phyloP scores from a whole-genome alignment of 2,888 invertebrate species.

The Clanis bilineata region DNA sequence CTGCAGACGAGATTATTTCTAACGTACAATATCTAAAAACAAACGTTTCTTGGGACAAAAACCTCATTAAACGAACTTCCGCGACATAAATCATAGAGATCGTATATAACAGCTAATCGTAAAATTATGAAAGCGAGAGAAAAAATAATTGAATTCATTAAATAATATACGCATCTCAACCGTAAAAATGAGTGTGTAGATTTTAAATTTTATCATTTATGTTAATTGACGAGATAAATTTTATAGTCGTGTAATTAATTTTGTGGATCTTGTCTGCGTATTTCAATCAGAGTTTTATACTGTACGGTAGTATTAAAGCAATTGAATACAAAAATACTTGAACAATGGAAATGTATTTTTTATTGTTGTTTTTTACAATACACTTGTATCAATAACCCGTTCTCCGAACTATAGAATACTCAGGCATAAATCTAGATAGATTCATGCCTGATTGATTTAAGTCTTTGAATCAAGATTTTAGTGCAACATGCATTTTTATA shows the following conservation, averaged over 20 bases:
- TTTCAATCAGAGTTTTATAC: neutral
- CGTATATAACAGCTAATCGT: constrained; percentile 18
- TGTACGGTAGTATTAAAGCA: neutral
- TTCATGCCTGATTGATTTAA: too few relatives aligned
- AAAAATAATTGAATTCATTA: constrained; percentile 3
- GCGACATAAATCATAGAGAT: neutral
- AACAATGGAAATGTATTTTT: neutral
- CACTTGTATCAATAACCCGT: too few relatives aligned
- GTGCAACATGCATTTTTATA: too few relatives aligned
- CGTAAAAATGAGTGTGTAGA: neutral
- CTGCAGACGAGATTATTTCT: neutral
- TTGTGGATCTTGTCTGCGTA: neutral
- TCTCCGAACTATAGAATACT: too few relatives aligned
- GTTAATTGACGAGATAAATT: constrained; percentile 11
- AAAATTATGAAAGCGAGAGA: constrained; percentile 5
- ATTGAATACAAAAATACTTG: neutral
- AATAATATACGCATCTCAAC: neutral
- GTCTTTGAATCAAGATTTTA: too few relatives aligned
- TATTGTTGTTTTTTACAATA: too few relatives aligned
- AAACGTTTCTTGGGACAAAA: neutral
- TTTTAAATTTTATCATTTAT: constrained; percentile 4
- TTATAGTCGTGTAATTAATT: constrained; percentile 6
- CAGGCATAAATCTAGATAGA: too few relatives aligned
- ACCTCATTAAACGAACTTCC: neutral
- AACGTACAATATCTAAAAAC: neutral